Evolutionary conservation across 2,888 invertebrate genomes (phyloP).

Genomic region (Heliconius charithonia): DNA sequence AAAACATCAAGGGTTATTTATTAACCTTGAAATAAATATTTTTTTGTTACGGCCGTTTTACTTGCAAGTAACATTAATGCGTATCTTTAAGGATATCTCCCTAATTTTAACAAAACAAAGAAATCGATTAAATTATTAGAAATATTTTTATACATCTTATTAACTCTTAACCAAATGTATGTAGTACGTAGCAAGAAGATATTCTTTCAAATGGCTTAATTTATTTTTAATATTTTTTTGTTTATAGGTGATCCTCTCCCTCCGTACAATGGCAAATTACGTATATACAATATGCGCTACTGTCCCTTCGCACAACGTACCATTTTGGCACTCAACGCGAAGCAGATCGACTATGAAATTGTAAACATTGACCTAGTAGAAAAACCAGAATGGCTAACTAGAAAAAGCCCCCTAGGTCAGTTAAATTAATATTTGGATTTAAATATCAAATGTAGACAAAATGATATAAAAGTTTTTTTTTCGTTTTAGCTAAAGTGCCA

Average conservation of each 20-base stretch:
- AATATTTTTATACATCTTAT: not conserved
- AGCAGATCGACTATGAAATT: constrained; percentile 89
- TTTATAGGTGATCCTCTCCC: constrained; percentile 86
- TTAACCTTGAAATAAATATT: too few species aligned
- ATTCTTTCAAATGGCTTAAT: not conserved
- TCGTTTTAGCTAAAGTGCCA: constrained; percentile 86
- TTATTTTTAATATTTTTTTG: not conserved
- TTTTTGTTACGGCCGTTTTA: too few species aligned
- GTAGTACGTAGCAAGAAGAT: not conserved
- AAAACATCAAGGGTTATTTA: too few species aligned
- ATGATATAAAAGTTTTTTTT: not conserved
- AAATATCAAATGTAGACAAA: not conserved
- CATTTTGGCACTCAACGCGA: constrained; percentile 89
- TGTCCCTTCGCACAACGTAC: constrained; percentile 92
- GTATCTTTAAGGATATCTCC: not conserved
- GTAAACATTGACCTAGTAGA: constrained; percentile 87
- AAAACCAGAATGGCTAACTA: constrained; percentile 92
- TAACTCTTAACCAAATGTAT: not conserved
- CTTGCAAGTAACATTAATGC: too few species aligned
- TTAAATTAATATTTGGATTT: constrained; percentile 81
- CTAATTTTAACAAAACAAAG: not conserved
- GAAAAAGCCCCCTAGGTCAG: constrained; percentile 84
- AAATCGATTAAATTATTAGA: not conserved
- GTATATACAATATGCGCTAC: constrained; percentile 91
- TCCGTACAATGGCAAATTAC: constrained; percentile 85